phyloP scores from a whole-genome alignment of 2,797 vertebrate species.

The Carduelis carduelis region DNA sequence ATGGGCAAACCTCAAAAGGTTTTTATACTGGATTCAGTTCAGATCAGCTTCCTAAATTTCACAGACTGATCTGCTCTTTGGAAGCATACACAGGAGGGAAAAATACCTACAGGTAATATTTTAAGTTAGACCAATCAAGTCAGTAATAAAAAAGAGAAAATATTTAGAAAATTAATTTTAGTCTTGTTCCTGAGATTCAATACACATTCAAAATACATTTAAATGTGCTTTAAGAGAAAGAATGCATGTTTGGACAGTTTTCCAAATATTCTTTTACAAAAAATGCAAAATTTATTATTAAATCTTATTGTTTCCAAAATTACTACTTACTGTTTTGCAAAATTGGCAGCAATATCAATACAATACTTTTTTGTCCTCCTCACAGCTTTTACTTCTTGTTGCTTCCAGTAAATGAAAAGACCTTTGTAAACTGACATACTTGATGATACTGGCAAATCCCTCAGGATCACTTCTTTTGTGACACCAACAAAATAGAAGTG shows the following conservation, averaged over 20 bases:
- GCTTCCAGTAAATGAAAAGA: background rate
- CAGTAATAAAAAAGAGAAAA: background rate
- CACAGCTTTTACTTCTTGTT: background rate
- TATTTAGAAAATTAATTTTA: background rate
- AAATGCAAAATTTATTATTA: background rate
- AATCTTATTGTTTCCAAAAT: background rate
- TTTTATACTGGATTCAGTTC: constrained; percentile 18
- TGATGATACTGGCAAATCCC: background rate
- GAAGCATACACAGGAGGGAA: background rate
- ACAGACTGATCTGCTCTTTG: background rate
- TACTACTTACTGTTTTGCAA: background rate
- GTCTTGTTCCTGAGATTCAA: background rate
- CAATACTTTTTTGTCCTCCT: background rate
- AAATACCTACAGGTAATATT: background rate
- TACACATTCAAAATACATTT: background rate
- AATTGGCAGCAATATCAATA: background rate
- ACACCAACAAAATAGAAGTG: background rate
- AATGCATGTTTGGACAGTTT: background rate
- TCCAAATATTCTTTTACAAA: background rate
- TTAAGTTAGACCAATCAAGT: background rate
- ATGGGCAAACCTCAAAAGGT: constrained; percentile 12
- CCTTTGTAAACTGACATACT: background rate
- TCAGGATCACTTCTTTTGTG: background rate
- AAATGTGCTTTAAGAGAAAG: background rate
- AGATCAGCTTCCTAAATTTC: constrained; percentile 10